Conservation (phyloP, 2,888 invertebrate species). For the Drosophila borborema region DNA sequence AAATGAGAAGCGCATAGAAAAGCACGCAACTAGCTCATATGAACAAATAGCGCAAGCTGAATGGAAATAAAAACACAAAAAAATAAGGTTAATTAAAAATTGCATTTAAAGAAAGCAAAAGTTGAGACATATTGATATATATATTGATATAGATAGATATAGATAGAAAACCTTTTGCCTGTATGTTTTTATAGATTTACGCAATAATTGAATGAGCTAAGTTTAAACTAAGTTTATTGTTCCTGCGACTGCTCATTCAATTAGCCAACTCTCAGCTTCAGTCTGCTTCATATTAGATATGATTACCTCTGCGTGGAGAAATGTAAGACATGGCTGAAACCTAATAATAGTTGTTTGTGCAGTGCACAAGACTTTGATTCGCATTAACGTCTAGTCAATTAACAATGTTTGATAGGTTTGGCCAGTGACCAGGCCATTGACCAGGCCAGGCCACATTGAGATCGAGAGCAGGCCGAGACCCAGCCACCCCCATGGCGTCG, state of each 20-base stretch:
- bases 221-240: background rate
- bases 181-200: too few relatives aligned
- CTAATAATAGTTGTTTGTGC: background rate
- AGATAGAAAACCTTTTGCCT: too few relatives aligned
- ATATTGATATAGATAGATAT: too few relatives aligned
- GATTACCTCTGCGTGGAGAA: background rate
- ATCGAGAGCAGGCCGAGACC: constrained; percentile 25
- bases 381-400: constrained; percentile 29
- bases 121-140: background rate
- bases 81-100: constrained; percentile 7
- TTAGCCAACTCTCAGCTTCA: background rate
- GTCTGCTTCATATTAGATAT: background rate
- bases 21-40: constrained; percentile 7
- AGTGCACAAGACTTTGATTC: constrained; percentile 18
- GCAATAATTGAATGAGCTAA: background rate
- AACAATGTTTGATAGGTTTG: constrained; percentile 25
- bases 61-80: background rate
- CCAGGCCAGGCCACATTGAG: constrained; percentile 7
- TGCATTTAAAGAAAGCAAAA: background rate
- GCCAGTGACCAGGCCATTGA: constrained; percentile 7
- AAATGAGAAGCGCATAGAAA: constrained; percentile 31
- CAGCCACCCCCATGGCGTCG: constrained; percentile 34
- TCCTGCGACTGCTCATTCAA: background rate
- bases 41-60: background rate
- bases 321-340: constrained; percentile 1